These are phyloP conservation scores for Dendrolimus pini DNA, from an alignment of 2,888 invertebrate genomes.

Conservation along the genomic window DNA sequence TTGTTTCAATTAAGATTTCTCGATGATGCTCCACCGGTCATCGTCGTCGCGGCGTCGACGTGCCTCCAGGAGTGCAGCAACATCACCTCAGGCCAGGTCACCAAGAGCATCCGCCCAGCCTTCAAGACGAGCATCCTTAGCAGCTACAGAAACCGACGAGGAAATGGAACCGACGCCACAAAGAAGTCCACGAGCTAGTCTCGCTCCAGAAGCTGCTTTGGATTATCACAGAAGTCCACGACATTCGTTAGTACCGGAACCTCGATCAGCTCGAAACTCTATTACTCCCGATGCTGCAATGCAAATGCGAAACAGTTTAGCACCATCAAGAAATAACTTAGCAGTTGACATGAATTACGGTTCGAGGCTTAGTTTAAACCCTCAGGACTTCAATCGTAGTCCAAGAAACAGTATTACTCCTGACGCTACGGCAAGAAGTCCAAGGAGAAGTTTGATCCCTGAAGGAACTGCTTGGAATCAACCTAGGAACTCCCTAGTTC, in stretches of 20 bases:
- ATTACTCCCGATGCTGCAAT: constrained; percentile 77
- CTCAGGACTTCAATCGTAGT: constrained; percentile 72
- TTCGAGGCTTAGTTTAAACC: constrained; percentile 74
- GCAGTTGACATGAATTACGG: constrained; percentile 76
- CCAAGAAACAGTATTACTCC: constrained; percentile 69
- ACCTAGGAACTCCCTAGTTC: constrained; percentile 77
- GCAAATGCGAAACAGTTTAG: constrained; percentile 72
- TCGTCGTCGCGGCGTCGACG: constrained; percentile 82
- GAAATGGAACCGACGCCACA: constrained; percentile 64
- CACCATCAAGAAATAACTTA: constrained; percentile 78
- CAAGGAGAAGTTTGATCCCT: constrained; percentile 78
- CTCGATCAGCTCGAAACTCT: constrained; percentile 78
- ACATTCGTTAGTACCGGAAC: constrained; percentile 74
- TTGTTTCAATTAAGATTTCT: constrained; percentile 1
- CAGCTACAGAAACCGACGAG: constrained; percentile 79
- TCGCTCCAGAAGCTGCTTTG: constrained; percentile 73
- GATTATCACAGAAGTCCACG: constrained; percentile 77
- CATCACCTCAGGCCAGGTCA: constrained; percentile 77
- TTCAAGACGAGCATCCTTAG: constrained; percentile 75
- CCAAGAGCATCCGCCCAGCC: constrained; percentile 65
- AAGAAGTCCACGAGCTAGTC: constrained; percentile 75
- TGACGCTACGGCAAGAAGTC: constrained; percentile 69
- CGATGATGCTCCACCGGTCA: constrained; percentile 78
- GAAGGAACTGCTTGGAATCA: constrained; percentile 74
- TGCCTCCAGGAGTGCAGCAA: constrained; percentile 80